Evolutionary conservation across 2,113 vertebrate genomes (phyloP).

Genomic region (Microcebus griseorufus): DNA sequence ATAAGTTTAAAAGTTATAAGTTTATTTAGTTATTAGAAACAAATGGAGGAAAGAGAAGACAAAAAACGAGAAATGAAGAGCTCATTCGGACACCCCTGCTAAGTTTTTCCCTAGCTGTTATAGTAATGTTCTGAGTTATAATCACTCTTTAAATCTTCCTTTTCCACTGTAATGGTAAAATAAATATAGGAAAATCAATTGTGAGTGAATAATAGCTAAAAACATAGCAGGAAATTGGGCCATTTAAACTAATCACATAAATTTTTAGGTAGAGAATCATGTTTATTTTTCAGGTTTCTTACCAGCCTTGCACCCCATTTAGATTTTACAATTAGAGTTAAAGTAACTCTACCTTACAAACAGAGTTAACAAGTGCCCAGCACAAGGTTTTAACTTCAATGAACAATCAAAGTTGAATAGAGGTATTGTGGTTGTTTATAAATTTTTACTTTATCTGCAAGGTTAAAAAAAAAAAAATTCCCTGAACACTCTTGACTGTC

Average conservation of each 20-base stretch:
- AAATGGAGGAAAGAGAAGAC: not conserved
- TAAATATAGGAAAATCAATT: constrained; percentile 23
- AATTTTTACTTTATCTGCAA: not conserved
- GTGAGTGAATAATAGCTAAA: not conserved
- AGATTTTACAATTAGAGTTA: constrained; percentile 25
- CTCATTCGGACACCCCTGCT: not conserved
- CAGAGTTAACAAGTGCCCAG: not conserved
- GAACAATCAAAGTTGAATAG: not conserved
- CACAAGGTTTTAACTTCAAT: not conserved
- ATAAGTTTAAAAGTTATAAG: too few relatives aligned
- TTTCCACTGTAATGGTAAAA: not conserved
- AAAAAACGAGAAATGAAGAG: not conserved
- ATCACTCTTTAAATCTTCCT: not conserved
- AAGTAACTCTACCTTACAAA: constrained; percentile 19
- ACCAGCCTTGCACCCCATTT: not conserved
- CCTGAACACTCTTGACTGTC: constrained; percentile 16
- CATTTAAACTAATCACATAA: not conserved
- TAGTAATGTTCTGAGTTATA: not conserved
- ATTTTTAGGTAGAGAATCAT: constrained; percentile 14
- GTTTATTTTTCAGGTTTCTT: not conserved
- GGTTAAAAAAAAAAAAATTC: constrained; percentile 20
- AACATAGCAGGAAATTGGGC: not conserved
- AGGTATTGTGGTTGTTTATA: not conserved
- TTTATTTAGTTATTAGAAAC: not conserved
- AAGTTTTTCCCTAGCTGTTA: not conserved